Conservation (phyloP, 2,888 invertebrate species). For the Danaus chrysippus region DNA sequence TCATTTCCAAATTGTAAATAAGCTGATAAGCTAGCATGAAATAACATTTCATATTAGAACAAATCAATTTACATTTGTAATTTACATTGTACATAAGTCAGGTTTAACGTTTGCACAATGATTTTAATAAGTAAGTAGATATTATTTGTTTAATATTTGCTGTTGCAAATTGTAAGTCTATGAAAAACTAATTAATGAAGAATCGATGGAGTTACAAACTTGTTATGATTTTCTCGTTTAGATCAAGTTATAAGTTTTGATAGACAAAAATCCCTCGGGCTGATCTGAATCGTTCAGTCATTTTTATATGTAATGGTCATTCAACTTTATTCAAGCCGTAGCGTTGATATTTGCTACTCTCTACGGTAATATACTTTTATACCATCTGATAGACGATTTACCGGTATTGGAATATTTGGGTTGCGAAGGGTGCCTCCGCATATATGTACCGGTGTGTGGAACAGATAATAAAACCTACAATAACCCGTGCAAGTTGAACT, state of each 20-base stretch:
- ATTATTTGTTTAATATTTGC: too few relatives aligned
- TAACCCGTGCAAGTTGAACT: constrained; percentile 38
- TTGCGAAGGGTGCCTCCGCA: constrained; percentile 33
- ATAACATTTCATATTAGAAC: too few relatives aligned
- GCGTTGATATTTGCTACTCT: constrained; percentile 5
- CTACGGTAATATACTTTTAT: constrained; percentile 2
- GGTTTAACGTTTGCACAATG: too few relatives aligned
- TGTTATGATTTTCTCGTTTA: too few relatives aligned
- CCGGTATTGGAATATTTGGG: constrained; percentile 31
- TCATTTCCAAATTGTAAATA: too few relatives aligned
- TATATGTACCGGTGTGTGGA: constrained; percentile 41
- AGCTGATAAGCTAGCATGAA: too few relatives aligned
- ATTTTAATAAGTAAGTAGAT: too few relatives aligned
- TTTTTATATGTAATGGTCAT: neutral
- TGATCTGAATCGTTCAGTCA: neutral
- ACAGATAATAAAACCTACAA: constrained; percentile 35
- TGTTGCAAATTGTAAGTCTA: too few relatives aligned
- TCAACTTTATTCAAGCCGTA: constrained; percentile 3
- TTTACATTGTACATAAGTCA: too few relatives aligned
- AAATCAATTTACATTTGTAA: too few relatives aligned
- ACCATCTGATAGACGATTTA: constrained; percentile 26
- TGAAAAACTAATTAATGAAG: too few relatives aligned
- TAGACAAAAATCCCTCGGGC: neutral
- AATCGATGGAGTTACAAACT: too few relatives aligned
- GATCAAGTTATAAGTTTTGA: neutral